Conservation (phyloP, 2,888 invertebrate genomes). For the Scelioninae gen. 1 region DNA sequence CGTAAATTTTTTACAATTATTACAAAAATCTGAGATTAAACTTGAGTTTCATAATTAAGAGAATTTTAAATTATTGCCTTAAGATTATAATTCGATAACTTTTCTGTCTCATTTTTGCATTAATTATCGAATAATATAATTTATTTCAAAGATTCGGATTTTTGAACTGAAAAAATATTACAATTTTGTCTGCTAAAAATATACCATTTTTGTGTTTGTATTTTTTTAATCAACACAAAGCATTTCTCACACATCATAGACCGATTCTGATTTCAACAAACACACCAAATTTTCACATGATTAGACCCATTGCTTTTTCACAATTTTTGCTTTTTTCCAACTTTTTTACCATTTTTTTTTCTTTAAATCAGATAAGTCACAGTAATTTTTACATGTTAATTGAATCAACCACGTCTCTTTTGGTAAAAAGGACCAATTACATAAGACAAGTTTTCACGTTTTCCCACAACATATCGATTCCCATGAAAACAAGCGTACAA, state of each 20-base stretch:
- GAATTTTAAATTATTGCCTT: not conserved
- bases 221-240: too few species aligned
- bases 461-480: conserved; percentile 40
- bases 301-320: not conserved
- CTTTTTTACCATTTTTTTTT: conserved; percentile 1
- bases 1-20: conserved; percentile 62
- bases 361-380: not conserved
- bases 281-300: conserved; percentile 12
- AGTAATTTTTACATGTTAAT: conserved; percentile 46
- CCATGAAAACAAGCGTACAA: conserved; percentile 32
- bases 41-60: not conserved
- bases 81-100: too few species aligned
- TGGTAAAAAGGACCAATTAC: conserved; percentile 14
- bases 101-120: too few species aligned
- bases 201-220: too few species aligned
- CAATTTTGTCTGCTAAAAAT: too few species aligned
- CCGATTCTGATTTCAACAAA: not conserved
- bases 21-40: conserved; percentile 30
- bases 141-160: too few species aligned
- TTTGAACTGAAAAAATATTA: too few species aligned
- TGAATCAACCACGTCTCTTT: conserved; percentile 29
- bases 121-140: too few species aligned
- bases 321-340: not conserved
- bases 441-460: not conserved
- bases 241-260: too few species aligned